A percentile compares a stretch with the other conserved stretches of the same genome.
Conservation (phyloP, 1,140 invertebrate species). For the Conus betulinus region DNA sequence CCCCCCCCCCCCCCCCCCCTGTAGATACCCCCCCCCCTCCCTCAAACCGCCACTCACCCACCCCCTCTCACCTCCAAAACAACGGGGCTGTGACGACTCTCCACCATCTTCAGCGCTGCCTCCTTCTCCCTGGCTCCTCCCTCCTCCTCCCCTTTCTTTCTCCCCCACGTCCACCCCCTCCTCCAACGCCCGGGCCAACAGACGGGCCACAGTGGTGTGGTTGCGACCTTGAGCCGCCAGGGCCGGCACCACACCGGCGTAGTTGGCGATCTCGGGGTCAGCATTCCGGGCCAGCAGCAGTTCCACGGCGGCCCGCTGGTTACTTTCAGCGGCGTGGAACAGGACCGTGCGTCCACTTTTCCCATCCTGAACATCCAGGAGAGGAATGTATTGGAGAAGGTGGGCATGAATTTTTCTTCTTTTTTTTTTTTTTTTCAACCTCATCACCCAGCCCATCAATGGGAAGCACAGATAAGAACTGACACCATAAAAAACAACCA, state of each 20-base stretch:
- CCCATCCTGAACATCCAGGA: slow-evolving; percentile 60
- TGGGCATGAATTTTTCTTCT: neutral
- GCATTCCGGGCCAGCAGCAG: slow-evolving; percentile 58
- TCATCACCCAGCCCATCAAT: too few relatives aligned
- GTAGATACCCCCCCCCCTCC: too few relatives aligned
- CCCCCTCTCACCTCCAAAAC: neutral
- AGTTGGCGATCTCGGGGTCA: slow-evolving; percentile 66
- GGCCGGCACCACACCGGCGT: slow-evolving; percentile 63
- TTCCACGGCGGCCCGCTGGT: slow-evolving; percentile 57
- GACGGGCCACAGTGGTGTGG: slow-evolving; percentile 37
- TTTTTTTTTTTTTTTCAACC: too few relatives aligned
- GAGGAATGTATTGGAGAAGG: neutral
- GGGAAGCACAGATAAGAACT: too few relatives aligned
- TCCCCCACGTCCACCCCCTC: slow-evolving; percentile 19
- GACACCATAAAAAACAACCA: too few relatives aligned
- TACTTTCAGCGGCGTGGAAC: slow-evolving; percentile 68
- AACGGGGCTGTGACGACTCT: neutral
- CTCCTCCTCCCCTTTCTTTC: neutral
- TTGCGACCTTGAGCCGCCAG: slow-evolving; percentile 65
- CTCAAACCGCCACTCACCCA: too few relatives aligned
- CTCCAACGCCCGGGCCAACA: slow-evolving; percentile 25
- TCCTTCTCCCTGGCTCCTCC: neutral
- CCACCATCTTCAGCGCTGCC: neutral
- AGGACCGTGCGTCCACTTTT: slow-evolving; percentile 70
- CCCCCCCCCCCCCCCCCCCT: too few relatives aligned